These are phyloP conservation scores for Gadus chalcogrammus DNA, from an alignment of 2,113 vertebrate genomes.

Conservation along the genomic window DNA sequence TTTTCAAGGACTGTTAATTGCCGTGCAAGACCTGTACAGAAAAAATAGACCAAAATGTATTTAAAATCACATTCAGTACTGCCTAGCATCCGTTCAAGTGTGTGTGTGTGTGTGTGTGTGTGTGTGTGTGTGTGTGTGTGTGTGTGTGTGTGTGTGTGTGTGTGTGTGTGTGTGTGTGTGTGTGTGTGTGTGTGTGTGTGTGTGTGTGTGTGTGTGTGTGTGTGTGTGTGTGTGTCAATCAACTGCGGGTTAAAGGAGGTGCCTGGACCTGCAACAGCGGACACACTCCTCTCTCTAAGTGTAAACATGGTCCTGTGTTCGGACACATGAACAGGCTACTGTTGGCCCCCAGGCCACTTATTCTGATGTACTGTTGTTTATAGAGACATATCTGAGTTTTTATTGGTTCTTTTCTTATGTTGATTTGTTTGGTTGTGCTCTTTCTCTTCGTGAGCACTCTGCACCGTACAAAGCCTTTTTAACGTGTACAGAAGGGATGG, in stretches of 20 bases:
- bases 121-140: slow-evolving; percentile 21
- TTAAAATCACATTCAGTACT: slow-evolving; percentile 33
- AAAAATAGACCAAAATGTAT: not conserved
- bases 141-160: slow-evolving; percentile 31
- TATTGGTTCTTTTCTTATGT: slow-evolving; percentile 1
- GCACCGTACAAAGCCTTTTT: slow-evolving; percentile 56
- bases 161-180: slow-evolving; percentile 17
- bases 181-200: slow-evolving; percentile 30
- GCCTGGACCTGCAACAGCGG: slow-evolving; percentile 39
- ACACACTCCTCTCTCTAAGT: slow-evolving; percentile 55
- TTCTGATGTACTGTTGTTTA: slow-evolving; percentile 43
- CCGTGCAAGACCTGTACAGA: slow-evolving; percentile 13
- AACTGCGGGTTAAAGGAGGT: slow-evolving; percentile 32
- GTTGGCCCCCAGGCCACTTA: slow-evolving; percentile 24
- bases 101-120: slow-evolving; percentile 5
- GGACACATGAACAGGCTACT: slow-evolving; percentile 13
- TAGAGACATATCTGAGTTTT: slow-evolving; percentile 43
- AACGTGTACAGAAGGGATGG: slow-evolving; percentile 37
- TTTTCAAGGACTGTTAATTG: slow-evolving; percentile 42
- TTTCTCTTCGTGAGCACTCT: slow-evolving; percentile 37
- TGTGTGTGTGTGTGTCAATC: slow-evolving; percentile 35
- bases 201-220: slow-evolving; percentile 31
- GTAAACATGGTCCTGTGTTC: slow-evolving; percentile 49
- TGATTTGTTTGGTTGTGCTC: slow-evolving; percentile 1
- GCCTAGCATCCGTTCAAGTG: slow-evolving; percentile 25